Percentiles rank a stretch among this genome's conserved stretches.
Conservation (phyloP, 1,140 invertebrate genomes). For the Drosophila pachea region DNA sequence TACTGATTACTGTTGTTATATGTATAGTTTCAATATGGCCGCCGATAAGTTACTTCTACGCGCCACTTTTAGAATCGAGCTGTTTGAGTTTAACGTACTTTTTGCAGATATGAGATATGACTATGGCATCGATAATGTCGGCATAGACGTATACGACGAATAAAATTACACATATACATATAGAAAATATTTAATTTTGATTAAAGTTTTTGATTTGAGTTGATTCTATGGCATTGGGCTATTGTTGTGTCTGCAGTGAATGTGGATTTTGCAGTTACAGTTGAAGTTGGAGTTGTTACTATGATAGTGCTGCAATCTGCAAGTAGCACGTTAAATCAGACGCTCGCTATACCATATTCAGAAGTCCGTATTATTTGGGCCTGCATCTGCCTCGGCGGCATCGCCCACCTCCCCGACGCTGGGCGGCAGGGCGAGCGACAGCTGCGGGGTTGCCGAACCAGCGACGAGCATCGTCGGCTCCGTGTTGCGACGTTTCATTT, state of each 20-base stretch:
- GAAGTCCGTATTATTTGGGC: slow-evolving; percentile 79
- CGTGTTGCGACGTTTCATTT: slow-evolving; percentile 96
- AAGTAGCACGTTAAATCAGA: slow-evolving; percentile 81
- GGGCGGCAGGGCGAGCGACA: slow-evolving; percentile 81
- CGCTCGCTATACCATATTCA: slow-evolving; percentile 85
- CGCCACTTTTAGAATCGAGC: slow-evolving; percentile 44
- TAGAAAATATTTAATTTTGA: slow-evolving; percentile 66
- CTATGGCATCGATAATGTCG: slow-evolving; percentile 22
- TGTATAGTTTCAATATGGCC: slow-evolving; percentile 15
- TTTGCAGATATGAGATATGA: slow-evolving; percentile 58
- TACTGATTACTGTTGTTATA: slow-evolving; percentile 6
- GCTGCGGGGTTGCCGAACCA: slow-evolving; percentile 80
- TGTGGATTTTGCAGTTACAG: not conserved
- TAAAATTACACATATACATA: slow-evolving; percentile 24
- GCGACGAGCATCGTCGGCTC: slow-evolving; percentile 91
- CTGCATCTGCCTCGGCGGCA: slow-evolving; percentile 79
- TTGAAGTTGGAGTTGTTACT: slow-evolving; percentile 8
- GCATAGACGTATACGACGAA: slow-evolving; percentile 10
- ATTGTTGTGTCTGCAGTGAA: slow-evolving; percentile 20
- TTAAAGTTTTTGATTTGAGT: slow-evolving; percentile 69
- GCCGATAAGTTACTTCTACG: not conserved
- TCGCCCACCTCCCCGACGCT: slow-evolving; percentile 75
- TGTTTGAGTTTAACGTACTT: slow-evolving; percentile 75
- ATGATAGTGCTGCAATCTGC: slow-evolving; percentile 30
- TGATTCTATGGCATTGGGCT: slow-evolving; percentile 22